These are phyloP conservation scores for Brachyistius frenatus DNA, from an alignment of 2,113 vertebrate species.

Conservation along the genomic window DNA sequence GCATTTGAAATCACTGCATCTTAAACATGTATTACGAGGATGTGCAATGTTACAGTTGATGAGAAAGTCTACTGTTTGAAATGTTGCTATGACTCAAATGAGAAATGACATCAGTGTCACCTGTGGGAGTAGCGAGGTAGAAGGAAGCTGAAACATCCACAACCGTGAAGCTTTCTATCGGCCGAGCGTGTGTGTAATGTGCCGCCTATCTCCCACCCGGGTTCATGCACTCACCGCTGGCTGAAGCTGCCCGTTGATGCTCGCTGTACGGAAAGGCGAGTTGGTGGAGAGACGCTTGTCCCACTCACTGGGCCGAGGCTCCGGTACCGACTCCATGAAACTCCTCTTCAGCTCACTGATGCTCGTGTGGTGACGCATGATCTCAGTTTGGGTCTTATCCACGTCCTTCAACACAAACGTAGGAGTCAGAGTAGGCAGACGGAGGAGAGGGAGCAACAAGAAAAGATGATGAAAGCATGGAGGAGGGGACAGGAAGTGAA, in stretches of 20 bases:
- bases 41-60: too few species aligned
- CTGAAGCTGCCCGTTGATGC: conserved; percentile 92
- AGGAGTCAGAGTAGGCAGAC: conserved; percentile 3
- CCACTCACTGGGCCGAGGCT: conserved; percentile 94
- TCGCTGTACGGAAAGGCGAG: conserved; percentile 94
- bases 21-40: too few species aligned
- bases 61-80: too few species aligned
- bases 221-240: conserved; percentile 88
- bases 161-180: too few species aligned
- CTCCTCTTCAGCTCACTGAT: conserved; percentile 98
- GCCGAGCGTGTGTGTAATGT: too few species aligned
- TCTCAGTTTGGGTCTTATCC: conserved; percentile 96
- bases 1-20: too few species aligned
- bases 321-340: conserved; percentile 97
- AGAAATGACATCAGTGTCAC: too few species aligned
- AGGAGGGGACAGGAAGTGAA: not conserved
- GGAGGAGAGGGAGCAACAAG: not conserved
- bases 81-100: too few species aligned
- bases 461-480: conserved; percentile 1
- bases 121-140: too few species aligned
- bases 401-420: conserved; percentile 85
- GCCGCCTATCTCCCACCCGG: too few species aligned
- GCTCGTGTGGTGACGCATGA: conserved; percentile 96
- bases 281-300: conserved; percentile 96
- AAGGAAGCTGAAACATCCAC: too few species aligned